These are phyloP conservation scores for Macrosteles quadrilineatus DNA, from an alignment of 1,140 invertebrate species.

Conservation along the genomic window DNA sequence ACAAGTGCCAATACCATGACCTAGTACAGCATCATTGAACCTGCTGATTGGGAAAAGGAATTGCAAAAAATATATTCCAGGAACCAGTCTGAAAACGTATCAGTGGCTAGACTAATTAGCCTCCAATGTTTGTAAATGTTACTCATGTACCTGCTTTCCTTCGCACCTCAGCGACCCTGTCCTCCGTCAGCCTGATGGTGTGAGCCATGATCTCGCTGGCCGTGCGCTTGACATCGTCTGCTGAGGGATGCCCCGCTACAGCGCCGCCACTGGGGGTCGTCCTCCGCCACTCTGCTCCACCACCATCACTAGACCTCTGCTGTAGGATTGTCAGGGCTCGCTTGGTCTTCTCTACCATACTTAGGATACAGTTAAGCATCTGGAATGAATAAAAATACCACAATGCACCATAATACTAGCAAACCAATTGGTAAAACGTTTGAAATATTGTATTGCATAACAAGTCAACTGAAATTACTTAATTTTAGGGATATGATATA, in stretches of 20 bases:
- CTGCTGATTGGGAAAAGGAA: neutral
- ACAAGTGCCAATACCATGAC: too few relatives aligned
- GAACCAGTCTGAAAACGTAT: neutral
- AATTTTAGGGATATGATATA: too few relatives aligned
- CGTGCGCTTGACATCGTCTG: conserved; percentile 49
- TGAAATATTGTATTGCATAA: too few relatives aligned
- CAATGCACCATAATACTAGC: too few relatives aligned
- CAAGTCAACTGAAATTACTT: too few relatives aligned
- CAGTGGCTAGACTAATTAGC: neutral
- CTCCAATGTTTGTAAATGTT: conserved; percentile 6
- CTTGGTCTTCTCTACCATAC: conserved; percentile 97
- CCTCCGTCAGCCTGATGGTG: conserved; percentile 82
- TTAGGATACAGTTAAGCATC: conserved; percentile 94
- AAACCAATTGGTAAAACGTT: too few relatives aligned
- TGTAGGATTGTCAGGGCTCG: conserved; percentile 87
- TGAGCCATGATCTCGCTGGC: conserved; percentile 71
- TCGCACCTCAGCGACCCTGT: conserved; percentile 84
- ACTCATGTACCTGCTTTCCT: conserved; percentile 67
- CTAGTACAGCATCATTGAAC: too few relatives aligned
- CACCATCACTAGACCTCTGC: conserved; percentile 57
- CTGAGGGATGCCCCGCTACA: conserved; percentile 44
- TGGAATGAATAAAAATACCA: conserved; percentile 46
- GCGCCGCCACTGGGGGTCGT: conserved; percentile 38
- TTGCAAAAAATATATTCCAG: neutral
- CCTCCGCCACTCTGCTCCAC: conserved; percentile 8